Evolutionary conservation across 2,113 vertebrate genomes (phyloP).

Genomic region (Corynorhinus townsendii): DNA sequence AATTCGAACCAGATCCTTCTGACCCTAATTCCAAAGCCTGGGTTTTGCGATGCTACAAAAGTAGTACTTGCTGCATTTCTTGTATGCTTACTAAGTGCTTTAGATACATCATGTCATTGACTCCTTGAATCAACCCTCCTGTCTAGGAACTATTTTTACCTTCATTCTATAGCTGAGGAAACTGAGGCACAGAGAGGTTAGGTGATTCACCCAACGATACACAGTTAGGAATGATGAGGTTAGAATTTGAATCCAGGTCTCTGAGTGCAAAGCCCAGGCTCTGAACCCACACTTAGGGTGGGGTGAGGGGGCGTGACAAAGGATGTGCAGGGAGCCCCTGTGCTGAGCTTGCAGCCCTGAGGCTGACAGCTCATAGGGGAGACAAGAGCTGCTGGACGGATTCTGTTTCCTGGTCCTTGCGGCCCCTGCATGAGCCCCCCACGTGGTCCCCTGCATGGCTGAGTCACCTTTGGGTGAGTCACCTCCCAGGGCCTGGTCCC

Average conservation of each 20-base stretch:
- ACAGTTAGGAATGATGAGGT: neutral
- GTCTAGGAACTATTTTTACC: neutral
- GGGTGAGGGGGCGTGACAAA: too few relatives aligned
- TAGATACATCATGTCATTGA: neutral
- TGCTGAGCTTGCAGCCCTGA: too few relatives aligned
- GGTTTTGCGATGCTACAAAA: neutral
- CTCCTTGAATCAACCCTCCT: neutral
- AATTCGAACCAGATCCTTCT: neutral
- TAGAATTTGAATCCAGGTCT: neutral
- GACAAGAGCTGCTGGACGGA: neutral
- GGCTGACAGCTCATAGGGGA: neutral
- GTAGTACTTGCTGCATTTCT: neutral
- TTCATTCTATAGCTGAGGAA: neutral
- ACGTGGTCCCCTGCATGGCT: neutral
- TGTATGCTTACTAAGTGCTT: neutral
- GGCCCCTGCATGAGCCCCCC: neutral
- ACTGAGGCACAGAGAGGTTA: neutral
- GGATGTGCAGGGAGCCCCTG: accelerated
- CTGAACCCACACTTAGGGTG: neutral
- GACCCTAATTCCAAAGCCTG: neutral
- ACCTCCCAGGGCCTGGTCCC: neutral
- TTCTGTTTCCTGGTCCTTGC: neutral
- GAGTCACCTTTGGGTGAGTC: neutral
- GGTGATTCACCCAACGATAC: neutral
- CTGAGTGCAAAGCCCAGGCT: neutral